Percentiles rank a stretch among this genome's conserved stretches.
Evolutionary conservation across 2,113 vertebrate genomes (phyloP).

Genomic region (Scomber scombrus): DNA sequence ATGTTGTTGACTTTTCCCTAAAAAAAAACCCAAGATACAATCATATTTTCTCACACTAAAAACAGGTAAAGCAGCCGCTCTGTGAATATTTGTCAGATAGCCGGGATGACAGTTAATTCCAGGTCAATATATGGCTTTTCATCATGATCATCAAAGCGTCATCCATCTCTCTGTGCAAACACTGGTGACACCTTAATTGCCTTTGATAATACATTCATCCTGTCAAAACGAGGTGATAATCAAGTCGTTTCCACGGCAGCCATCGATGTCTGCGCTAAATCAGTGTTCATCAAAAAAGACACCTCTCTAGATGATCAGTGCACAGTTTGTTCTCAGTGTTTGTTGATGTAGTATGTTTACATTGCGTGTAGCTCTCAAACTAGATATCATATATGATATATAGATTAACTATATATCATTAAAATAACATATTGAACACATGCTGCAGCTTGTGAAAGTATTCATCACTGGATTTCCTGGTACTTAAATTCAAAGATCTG

Average conservation of each 20-base stretch:
- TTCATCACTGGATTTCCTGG: constrained; percentile 43
- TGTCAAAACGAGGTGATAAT: constrained; percentile 77
- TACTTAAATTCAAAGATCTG: constrained; percentile 61
- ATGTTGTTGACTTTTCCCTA: not conserved
- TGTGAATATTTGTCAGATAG: constrained; percentile 59
- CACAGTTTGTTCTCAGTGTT: not conserved
- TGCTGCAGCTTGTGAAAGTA: constrained; percentile 14
- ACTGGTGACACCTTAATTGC: constrained; percentile 79
- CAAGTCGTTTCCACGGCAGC: constrained; percentile 71
- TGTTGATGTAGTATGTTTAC: not conserved
- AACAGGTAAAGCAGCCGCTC: constrained; percentile 8
- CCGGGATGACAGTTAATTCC: constrained; percentile 52
- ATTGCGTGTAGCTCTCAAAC: not conserved
- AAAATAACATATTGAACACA: constrained; percentile 14
- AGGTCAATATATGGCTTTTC: constrained; percentile 78
- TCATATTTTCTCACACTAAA: not conserved
- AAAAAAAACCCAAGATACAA: not conserved
- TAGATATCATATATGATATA: too few species aligned
- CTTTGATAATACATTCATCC: constrained; percentile 80
- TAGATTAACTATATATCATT: too few species aligned
- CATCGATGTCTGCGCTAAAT: constrained; percentile 64
- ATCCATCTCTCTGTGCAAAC: constrained; percentile 80
- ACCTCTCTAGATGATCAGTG: constrained; percentile 16
- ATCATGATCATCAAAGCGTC: constrained; percentile 79
- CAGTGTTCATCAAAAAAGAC: constrained; percentile 34